A percentile compares a stretch with the other conserved stretches of the same genome.
phyloP scores from a whole-genome alignment of 2,797 vertebrate genomes.

The Distichodus sexfasciatus region DNA sequence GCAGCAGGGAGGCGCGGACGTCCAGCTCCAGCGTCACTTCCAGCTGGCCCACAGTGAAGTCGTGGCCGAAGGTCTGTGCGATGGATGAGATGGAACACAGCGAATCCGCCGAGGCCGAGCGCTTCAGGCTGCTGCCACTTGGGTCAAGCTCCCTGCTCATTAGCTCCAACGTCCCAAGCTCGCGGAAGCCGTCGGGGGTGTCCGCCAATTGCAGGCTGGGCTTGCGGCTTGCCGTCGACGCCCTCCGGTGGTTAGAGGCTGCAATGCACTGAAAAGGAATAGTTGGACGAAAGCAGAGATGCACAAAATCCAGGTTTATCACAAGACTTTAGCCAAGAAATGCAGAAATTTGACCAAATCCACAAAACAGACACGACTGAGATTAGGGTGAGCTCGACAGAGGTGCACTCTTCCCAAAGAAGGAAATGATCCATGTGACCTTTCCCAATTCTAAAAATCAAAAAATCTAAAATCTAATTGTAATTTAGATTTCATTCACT shows the following conservation, averaged over 20 bases:
- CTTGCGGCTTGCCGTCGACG: slow-evolving; percentile 67
- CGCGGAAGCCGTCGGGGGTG: slow-evolving; percentile 76
- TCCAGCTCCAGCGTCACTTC: slow-evolving; percentile 90
- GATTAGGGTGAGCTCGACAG: too few species aligned
- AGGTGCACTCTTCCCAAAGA: too few species aligned
- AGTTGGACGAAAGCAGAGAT: too few species aligned
- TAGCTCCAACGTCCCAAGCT: slow-evolving; percentile 85
- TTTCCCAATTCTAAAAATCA: too few species aligned
- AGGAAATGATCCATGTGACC: too few species aligned
- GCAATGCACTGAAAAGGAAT: slow-evolving; percentile 70
- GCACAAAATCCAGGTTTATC: too few species aligned
- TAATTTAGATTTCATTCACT: too few species aligned
- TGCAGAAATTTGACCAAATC: too few species aligned
- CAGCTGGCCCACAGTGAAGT: slow-evolving; percentile 91
- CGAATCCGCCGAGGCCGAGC: slow-evolving; percentile 91
- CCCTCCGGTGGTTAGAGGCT: slow-evolving; percentile 67
- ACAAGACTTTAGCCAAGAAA: too few species aligned
- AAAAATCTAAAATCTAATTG: too few species aligned
- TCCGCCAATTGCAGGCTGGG: slow-evolving; percentile 84
- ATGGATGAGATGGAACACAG: slow-evolving; percentile 95
- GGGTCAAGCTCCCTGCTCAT: slow-evolving; percentile 84
- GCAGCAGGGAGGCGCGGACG: slow-evolving; percentile 66
- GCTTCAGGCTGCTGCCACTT: slow-evolving; percentile 70
- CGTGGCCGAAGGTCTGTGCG: slow-evolving; percentile 93
- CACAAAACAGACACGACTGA: too few species aligned